Base-by-base conservation (phyloP, 2,797 vertebrate genomes). In the Triplophysa yarkandensis region DNA sequence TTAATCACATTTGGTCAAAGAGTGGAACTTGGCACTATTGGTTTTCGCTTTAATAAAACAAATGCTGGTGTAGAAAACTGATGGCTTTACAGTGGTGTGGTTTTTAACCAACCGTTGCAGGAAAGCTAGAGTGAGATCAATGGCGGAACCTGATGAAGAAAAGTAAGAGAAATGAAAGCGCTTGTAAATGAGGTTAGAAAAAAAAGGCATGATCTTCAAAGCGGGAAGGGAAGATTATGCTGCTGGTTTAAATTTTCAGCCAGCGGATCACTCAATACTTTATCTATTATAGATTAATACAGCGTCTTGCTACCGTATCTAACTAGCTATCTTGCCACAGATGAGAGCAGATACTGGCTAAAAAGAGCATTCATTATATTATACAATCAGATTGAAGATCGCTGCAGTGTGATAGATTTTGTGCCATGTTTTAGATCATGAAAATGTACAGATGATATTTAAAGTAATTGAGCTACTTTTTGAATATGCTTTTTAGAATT, bases 211-310 rank as follows among this genome's bases (percentile, higher is more conserved):
- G 52, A 66, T 58, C 62, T 58, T 74, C 71, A 66, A 57, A 66
- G 62, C 9, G 39, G 36, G 36, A 62, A 57, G 27, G 25, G 21
- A 52, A 16, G 19, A 44, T 57, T 30, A 66, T 34, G 55, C 43
- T 36, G 39, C 62, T 55, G 46, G 62, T 66, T 57, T 43, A 52
- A 57, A 74, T 65, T 58, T 58, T 66, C 52, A 66, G 36, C 19
- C 14, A 57, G 25, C 36, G 13, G 27, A 73, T 57, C 61, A 41
- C 39, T 43, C 48, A 72, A 28, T 72, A 21, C 21, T 36, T 19
- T 19, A 57, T 74, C 71, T 46, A 66, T 66, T 66, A 65, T 66
- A 57, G 36, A 74, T 46, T 66, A 65, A 66, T 72, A 63, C 6
- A 10, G 30, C 71, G 9, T 65, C 23, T 28, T 34, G 50, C 34